phyloP scores from a whole-genome alignment of 2,797 vertebrate species.

The Synaphobranchus kaupii region DNA sequence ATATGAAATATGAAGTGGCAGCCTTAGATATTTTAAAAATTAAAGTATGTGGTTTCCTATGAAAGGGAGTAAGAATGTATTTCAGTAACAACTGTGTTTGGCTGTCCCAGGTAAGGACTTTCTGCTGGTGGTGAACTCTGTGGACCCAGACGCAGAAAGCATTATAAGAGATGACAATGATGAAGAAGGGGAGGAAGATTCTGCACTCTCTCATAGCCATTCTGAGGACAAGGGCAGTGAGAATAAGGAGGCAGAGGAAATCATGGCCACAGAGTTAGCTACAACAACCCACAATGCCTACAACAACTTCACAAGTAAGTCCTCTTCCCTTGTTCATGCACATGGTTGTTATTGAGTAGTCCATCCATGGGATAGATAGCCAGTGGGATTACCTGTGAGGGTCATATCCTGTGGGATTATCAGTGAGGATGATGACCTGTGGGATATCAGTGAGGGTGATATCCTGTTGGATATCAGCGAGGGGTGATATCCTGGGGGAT shows the following conservation, averaged over 20 bases:
- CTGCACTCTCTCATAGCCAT: constrained; percentile 16
- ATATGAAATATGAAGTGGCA: background rate
- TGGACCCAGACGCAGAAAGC: constrained; percentile 62
- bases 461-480: background rate
- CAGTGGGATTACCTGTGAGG: background rate
- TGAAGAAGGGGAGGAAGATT: background rate
- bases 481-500: no score
- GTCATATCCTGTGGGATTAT: background rate
- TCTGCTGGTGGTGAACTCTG: constrained; percentile 62
- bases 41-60: background rate
- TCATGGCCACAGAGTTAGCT: constrained; percentile 9
- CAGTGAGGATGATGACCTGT: background rate
- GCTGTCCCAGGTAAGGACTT: constrained; percentile 63
- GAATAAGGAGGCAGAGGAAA: constrained; percentile 36
- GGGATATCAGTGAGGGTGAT: background rate
- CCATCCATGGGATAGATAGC: no score
- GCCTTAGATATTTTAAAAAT: background rate
- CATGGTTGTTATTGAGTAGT: background rate
- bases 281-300: background rate
- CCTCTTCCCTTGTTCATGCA: background rate
- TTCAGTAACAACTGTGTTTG: background rate
- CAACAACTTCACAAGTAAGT: constrained; percentile 46
- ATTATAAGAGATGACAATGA: background rate
- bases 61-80: background rate
- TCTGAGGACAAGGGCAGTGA: constrained; percentile 38